phyloP scores from a whole-genome alignment of 2,888 invertebrate species.

The Oxystoma pomonae region DNA sequence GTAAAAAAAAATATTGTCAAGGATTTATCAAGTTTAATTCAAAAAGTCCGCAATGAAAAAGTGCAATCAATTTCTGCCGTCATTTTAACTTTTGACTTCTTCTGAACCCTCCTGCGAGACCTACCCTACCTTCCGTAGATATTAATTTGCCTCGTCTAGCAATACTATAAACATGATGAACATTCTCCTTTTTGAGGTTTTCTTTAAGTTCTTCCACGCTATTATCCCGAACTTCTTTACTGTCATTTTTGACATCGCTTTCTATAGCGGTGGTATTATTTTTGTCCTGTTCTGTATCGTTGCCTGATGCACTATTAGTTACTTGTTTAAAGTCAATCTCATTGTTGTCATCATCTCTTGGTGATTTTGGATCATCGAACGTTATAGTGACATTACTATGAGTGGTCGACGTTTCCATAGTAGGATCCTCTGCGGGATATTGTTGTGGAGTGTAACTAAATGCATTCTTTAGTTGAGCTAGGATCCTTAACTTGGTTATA shows the following conservation, averaged over 20 bases:
- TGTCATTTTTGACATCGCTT: not conserved
- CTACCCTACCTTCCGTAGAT: too few relatives aligned
- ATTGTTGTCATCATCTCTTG: not conserved
- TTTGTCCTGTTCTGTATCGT: not conserved
- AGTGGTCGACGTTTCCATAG: not conserved
- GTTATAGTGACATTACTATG: not conserved
- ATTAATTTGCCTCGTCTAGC: not conserved
- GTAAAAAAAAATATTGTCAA: too few relatives aligned
- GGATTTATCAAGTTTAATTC: too few relatives aligned
- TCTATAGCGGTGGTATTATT: not conserved
- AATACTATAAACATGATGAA: not conserved
- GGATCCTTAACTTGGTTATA: slow-evolving; percentile 24
- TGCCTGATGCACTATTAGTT: not conserved
- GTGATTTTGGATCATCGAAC: not conserved
- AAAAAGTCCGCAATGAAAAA: too few relatives aligned
- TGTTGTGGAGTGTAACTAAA: slow-evolving; percentile 11
- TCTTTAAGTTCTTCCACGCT: not conserved
- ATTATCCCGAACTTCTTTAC: not conserved
- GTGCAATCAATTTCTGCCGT: too few relatives aligned
- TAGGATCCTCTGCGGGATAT: not conserved
- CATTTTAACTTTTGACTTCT: too few relatives aligned
- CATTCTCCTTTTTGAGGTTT: not conserved
- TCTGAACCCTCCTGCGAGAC: too few relatives aligned
- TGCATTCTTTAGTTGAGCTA: slow-evolving; percentile 22
- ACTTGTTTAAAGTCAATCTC: too few relatives aligned